phyloP scores from a whole-genome alignment of 2,797 vertebrate species.

The Antrozous pallidus region DNA sequence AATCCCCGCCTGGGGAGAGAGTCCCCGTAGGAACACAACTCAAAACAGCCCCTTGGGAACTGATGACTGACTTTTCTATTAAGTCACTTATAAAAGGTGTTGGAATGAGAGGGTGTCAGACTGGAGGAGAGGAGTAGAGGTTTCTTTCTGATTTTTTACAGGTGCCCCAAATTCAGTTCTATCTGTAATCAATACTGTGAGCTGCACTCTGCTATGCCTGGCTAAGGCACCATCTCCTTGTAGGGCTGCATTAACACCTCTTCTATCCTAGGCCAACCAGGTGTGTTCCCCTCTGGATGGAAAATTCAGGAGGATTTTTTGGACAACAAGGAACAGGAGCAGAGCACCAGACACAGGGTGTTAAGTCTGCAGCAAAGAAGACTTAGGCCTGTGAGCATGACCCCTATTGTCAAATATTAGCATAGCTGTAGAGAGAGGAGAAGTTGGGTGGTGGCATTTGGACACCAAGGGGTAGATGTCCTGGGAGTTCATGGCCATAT shows the following conservation, averaged over 20 bases:
- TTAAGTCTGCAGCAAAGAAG: neutral
- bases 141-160: neutral
- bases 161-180: neutral
- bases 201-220: neutral
- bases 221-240: neutral
- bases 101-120: neutral
- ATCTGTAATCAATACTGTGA: neutral
- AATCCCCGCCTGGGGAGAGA: neutral
- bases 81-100: neutral
- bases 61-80: neutral
- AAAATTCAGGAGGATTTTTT: neutral
- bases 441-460: neutral
- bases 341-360: neutral
- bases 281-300: neutral
- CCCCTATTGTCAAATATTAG: neutral
- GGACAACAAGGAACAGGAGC: neutral
- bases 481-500: neutral
- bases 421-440: neutral
- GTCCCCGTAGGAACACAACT: neutral
- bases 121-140: neutral
- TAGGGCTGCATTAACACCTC: neutral
- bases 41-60: neutral
- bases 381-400: neutral
- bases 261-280: neutral
- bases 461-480: neutral